phyloP scores from a whole-genome alignment of 2,797 vertebrate species.

The Australoheros facetus region DNA sequence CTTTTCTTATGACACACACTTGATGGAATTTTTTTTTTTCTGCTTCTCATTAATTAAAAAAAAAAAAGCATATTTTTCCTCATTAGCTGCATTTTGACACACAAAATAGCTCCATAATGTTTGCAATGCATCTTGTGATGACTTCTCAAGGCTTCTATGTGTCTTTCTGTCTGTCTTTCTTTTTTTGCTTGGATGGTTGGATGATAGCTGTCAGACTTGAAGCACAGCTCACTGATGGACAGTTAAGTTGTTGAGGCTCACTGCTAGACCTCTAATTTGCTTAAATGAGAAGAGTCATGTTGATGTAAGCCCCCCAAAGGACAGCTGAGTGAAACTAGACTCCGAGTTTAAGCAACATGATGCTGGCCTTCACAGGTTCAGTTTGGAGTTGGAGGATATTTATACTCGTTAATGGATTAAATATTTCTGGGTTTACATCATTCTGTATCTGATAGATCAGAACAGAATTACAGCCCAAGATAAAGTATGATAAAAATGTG shows the following conservation, averaged over 20 bases:
- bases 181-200: background rate
- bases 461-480: background rate
- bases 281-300: slow-evolving; percentile 14
- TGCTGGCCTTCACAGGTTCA: slow-evolving; percentile 16
- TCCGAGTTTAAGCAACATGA: slow-evolving; percentile 12
- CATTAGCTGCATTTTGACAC: background rate
- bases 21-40: background rate
- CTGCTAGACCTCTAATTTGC: slow-evolving; percentile 57
- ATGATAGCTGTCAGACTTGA: background rate
- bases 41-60: background rate
- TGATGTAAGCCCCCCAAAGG: slow-evolving; percentile 13
- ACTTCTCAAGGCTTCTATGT: background rate
- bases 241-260: slow-evolving; percentile 31
- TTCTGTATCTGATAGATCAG: background rate
- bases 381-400: background rate
- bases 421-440: background rate
- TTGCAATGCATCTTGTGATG: no score
- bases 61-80: background rate
- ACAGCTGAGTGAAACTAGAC: slow-evolving; percentile 56
- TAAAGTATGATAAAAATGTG: slow-evolving; percentile 15
- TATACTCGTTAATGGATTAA: background rate
- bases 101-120: no score
- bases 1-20: background rate
- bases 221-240: slow-evolving; percentile 27
- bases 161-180: background rate